phyloP scores from a whole-genome alignment of 1,140 invertebrate genomes.

The Drosophila kanapiae region DNA sequence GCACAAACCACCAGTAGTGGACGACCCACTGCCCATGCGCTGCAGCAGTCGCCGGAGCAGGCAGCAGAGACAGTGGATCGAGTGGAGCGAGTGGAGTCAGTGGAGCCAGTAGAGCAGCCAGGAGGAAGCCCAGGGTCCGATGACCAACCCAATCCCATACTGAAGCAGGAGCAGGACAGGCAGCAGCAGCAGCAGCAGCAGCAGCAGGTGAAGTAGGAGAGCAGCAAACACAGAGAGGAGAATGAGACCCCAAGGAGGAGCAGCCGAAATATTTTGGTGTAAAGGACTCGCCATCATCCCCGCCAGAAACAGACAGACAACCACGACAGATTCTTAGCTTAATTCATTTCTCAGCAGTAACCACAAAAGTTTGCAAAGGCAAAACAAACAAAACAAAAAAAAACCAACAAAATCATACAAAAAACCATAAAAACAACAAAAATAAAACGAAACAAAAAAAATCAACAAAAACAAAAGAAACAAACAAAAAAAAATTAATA shows the following conservation, averaged over 20 bases:
- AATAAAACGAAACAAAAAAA: constrained; percentile 35
- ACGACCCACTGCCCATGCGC: constrained; percentile 32
- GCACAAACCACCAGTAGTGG: neutral
- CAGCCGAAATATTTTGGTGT: neutral
- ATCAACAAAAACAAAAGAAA: constrained; percentile 24
- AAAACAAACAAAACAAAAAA: constrained; percentile 9
- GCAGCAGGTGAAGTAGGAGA: constrained; percentile 29
- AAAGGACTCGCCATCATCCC: neutral
- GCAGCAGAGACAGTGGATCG: constrained; percentile 4
- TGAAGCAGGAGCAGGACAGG: constrained; percentile 17
- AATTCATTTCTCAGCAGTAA: constrained; percentile 35
- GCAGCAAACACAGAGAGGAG: constrained; percentile 45
- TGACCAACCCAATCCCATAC: neutral
- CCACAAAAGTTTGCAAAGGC: neutral
- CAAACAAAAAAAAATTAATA: neutral
- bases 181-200: constrained; percentile 13
- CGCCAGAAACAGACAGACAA: constrained; percentile 8
- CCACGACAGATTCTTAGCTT: constrained; percentile 54
- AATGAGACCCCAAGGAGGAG: neutral
- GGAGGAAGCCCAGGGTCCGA: neutral
- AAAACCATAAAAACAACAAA: constrained; percentile 44
- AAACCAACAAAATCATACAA: constrained; percentile 25
- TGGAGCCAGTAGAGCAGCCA: neutral
- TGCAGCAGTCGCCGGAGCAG: constrained; percentile 4
- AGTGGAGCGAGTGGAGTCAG: neutral